A percentile compares a stretch with the other conserved stretches of the same genome.
These are phyloP conservation scores for Hydraecia micacea DNA, from an alignment of 2,888 invertebrate species.

Conservation along the genomic window DNA sequence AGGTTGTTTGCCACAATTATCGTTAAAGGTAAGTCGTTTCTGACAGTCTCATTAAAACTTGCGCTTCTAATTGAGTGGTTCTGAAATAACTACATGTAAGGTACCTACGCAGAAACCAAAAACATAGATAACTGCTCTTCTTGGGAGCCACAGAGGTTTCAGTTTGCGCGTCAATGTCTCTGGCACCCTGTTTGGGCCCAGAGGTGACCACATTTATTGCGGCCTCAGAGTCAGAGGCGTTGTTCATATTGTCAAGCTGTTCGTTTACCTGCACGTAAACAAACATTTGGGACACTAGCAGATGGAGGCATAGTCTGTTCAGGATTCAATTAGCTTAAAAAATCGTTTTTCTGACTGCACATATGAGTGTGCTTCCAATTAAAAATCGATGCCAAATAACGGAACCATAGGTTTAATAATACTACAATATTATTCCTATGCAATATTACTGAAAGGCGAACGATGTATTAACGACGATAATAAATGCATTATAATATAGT, in stretches of 20 bases:
- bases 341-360: background rate
- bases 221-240: background rate
- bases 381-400: background rate
- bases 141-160: no score
- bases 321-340: background rate
- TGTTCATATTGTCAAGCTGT: no score
- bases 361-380: background rate
- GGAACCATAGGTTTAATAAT: background rate
- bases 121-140: background rate
- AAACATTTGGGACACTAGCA: no score
- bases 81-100: background rate
- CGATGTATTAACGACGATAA: background rate
- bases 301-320: no score
- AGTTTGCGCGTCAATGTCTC: no score
- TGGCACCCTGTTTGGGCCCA: background rate
- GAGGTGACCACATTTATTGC: background rate
- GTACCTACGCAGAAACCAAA: background rate
- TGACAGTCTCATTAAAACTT: constrained; percentile 2
- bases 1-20: background rate
- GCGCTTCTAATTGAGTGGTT: background rate
- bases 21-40: constrained; percentile 8
- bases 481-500: constrained; percentile 3
- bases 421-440: background rate
- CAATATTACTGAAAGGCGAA: background rate
- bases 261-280: no score